Base-by-base conservation (phyloP, 2,888 invertebrate genomes). In the Cerceris rybyensis region DNA sequence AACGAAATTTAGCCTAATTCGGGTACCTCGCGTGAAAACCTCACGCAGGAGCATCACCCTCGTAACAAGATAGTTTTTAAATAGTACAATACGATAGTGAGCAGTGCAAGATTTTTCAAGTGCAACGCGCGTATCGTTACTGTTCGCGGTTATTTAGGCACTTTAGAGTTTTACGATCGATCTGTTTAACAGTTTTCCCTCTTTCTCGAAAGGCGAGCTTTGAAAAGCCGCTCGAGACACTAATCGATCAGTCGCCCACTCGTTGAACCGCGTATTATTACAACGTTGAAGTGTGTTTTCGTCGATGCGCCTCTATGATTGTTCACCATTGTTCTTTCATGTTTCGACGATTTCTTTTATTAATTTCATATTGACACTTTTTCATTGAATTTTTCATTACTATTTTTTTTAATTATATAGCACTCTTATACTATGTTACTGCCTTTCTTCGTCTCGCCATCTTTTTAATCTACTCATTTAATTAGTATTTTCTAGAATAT, bases 101-200 rank as follows among this genome's bases (percentile, higher is more conserved):
- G 59, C 50, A 64, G 58, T 70, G 54, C 70, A 79, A 73, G 58
- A 64, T 73, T 75, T 82, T 75, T 80, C 78, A 68, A 72, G 73
- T 68, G 77, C 78, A 75, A 57, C 54, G 82, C 67, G 81, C 81
- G 83, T 76, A 84, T 81, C 81, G 84, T 83, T 70, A 78, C 71
- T 73, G 60, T 78, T 82, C 64, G 79, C 70, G 74, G 69, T 72
- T 81, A 13, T 65, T 74, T 83, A 83, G 83, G 52, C 67, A 64
- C 58, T 61, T 81, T 76, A 73, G 43, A 69, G 50, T 83, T 78
- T 72, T 66, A 39, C 61, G 80, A 74, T 52, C 66, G 75, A 80
- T 75, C 71, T 68, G 14, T 75, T 84, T 70, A 61, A 69, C 60
- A 50, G 68, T 61, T 69, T 74, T 60, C 67, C 73, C 72, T 70